These are phyloP conservation scores for Echinarachnius parma DNA, from an alignment of 53 echinoderm and acorn worm genomes.

Conservation along the genomic window DNA sequence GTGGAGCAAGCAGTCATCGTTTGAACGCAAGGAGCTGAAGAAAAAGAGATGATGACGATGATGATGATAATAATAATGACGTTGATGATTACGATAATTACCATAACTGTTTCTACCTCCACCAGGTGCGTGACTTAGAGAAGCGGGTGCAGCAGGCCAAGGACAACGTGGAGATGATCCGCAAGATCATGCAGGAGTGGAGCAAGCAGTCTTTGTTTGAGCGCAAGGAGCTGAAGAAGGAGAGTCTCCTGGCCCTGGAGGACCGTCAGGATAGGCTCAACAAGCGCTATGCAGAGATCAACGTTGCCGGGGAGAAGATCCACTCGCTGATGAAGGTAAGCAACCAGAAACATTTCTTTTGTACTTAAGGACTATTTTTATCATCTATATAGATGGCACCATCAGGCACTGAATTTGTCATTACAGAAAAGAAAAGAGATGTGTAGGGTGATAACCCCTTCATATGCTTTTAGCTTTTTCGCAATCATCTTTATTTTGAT, in stretches of 20 bases:
- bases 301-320: slow-evolving; percentile 78
- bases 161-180: slow-evolving; percentile 87
- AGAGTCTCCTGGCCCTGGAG: slow-evolving; percentile 77
- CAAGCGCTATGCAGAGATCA: slow-evolving; percentile 82
- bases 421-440: no score
- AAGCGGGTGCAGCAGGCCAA: slow-evolving; percentile 86
- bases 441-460: no score
- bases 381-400: no score
- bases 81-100: not conserved
- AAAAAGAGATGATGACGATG: not conserved
- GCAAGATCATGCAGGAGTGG: slow-evolving; percentile 95
- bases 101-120: not conserved
- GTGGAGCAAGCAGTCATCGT: slow-evolving; percentile 79
- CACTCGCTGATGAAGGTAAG: slow-evolving; percentile 80
- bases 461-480: no score
- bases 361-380: no score
- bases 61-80: no score
- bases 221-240: slow-evolving; percentile 86
- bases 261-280: slow-evolving; percentile 73
- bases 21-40: slow-evolving; percentile 94
- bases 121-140: slow-evolving; percentile 69
- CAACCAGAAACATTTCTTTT: no score
- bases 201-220: slow-evolving; percentile 82
- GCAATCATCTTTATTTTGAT: no score
- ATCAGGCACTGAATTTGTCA: no score